A percentile compares a stretch with the other conserved stretches of the same genome.
These are phyloP conservation scores for Chironomus striatipennis DNA, from an alignment of 1,140 invertebrate genomes.

Conservation along the genomic window DNA sequence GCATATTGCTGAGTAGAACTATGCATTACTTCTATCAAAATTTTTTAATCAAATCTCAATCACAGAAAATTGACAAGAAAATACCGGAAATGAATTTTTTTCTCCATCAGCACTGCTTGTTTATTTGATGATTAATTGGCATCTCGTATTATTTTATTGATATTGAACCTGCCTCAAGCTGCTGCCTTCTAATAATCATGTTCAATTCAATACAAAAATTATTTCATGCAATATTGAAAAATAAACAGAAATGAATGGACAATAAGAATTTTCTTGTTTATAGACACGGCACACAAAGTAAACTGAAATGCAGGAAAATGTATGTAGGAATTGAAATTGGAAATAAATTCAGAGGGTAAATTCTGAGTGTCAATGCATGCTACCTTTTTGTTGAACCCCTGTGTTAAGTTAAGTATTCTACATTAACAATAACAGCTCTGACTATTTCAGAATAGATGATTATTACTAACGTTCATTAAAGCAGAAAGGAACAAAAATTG, in stretches of 20 bases:
- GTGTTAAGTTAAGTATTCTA: neutral
- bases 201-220: too few relatives aligned
- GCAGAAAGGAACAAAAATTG: conserved; percentile 17
- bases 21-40: neutral
- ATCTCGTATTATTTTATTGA: neutral
- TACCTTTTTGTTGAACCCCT: conserved; percentile 15
- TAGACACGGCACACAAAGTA: neutral
- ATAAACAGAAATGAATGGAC: neutral
- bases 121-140: conserved; percentile 8
- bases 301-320: neutral
- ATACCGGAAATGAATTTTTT: conserved; percentile 1
- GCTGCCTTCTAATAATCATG: neutral
- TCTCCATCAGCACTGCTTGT: neutral
- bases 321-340: neutral
- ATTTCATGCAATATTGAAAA: too few relatives aligned
- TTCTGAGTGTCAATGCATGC: neutral
- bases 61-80: neutral
- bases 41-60: neutral
- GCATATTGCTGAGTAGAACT: too few relatives aligned
- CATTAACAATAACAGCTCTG: too few relatives aligned
- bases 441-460: too few relatives aligned
- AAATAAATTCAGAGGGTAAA: neutral
- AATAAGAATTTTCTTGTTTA: neutral
- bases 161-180: conserved; percentile 18
- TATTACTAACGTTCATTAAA: neutral